Conservation (phyloP, 1,140 invertebrate species). For the Sitophilus oryzae region DNA sequence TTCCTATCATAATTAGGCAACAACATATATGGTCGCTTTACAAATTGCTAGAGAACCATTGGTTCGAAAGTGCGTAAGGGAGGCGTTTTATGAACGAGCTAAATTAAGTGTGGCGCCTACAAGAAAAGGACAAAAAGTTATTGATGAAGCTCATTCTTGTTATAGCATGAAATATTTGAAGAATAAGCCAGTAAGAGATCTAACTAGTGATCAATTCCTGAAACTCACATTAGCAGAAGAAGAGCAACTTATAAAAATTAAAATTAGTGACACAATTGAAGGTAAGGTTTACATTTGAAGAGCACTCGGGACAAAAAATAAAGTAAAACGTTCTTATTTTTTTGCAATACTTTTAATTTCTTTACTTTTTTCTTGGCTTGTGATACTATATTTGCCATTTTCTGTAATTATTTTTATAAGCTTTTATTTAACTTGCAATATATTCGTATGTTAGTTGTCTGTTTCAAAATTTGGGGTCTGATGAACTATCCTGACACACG, state of each 20-base stretch:
- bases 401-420: too few relatives aligned
- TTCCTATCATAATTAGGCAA: too few relatives aligned
- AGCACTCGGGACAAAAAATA: not conserved
- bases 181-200: slow-evolving; percentile 88
- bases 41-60: slow-evolving; percentile 89
- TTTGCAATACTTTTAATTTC: not conserved
- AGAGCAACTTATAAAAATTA: slow-evolving; percentile 74
- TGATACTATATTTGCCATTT: too few relatives aligned
- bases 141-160: slow-evolving; percentile 88
- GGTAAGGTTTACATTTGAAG: slow-evolving; percentile 47
- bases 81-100: slow-evolving; percentile 87
- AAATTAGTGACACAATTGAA: slow-evolving; percentile 68
- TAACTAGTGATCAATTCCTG: slow-evolving; percentile 87
- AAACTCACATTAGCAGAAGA: slow-evolving; percentile 78
- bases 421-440: too few relatives aligned
- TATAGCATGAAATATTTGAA: slow-evolving; percentile 90
- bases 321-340: not conserved
- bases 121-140: slow-evolving; percentile 85
- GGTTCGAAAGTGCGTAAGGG: slow-evolving; percentile 77
- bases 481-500: too few relatives aligned
- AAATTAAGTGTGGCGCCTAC: slow-evolving; percentile 80
- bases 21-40: slow-evolving; percentile 89
- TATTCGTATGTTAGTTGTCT: too few relatives aligned
- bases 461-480: too few relatives aligned
- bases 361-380: too few relatives aligned